phyloP scores from a whole-genome alignment of 2,797 vertebrate species.

The Alca torda region DNA sequence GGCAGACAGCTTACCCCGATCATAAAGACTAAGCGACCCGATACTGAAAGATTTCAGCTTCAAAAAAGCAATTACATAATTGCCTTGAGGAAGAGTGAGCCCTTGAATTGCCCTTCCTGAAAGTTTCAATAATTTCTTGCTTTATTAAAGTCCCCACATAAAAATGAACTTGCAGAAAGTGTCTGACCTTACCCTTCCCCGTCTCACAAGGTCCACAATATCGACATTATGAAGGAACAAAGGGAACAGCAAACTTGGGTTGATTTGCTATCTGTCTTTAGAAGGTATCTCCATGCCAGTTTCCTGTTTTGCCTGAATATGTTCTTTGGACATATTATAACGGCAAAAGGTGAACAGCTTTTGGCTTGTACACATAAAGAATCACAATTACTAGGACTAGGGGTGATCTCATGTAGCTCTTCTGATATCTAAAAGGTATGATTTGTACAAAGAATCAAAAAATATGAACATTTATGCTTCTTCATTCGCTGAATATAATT shows the following conservation, averaged over 20 bases:
- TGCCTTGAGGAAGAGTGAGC: not conserved
- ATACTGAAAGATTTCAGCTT: not conserved
- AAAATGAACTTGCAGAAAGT: constrained; percentile 39
- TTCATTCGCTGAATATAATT: not conserved
- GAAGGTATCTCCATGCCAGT: not conserved
- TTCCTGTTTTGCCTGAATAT: not conserved
- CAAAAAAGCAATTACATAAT: not conserved
- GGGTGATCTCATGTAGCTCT: not conserved
- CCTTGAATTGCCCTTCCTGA: not conserved
- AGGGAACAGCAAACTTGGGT: not conserved
- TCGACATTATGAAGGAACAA: not conserved
- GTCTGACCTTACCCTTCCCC: not conserved
- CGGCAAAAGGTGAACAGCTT: not conserved
- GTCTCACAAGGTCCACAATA: not conserved
- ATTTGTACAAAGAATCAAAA: not conserved
- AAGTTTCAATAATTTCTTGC: not conserved
- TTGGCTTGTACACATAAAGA: not conserved
- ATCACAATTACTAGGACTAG: not conserved
- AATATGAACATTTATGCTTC: not conserved
- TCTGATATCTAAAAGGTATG: not conserved
- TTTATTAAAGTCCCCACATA: constrained; percentile 1
- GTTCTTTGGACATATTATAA: not conserved
- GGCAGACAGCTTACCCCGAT: not conserved
- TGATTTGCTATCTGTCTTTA: not conserved
- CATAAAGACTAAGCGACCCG: not conserved